These are phyloP conservation scores for Natator depressus DNA, from an alignment of 2,113 vertebrate genomes.

Conservation along the genomic window DNA sequence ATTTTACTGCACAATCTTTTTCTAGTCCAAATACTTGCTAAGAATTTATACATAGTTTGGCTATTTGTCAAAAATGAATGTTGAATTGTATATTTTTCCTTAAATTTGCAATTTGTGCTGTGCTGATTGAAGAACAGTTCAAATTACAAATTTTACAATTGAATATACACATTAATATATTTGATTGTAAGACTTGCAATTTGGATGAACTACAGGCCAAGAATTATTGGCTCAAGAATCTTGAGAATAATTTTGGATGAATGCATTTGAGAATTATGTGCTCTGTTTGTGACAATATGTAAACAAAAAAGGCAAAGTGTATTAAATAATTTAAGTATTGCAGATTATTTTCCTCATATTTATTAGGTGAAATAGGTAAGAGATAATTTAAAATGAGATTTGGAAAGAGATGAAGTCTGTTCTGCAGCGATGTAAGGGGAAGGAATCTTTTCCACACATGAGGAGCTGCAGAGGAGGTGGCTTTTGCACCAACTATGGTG, in stretches of 20 bases:
- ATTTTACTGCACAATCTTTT: not conserved
- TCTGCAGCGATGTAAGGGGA: not conserved
- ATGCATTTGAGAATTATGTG: not conserved
- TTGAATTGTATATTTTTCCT: not conserved
- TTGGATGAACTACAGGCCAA: not conserved
- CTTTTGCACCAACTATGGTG: not conserved
- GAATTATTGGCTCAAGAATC: not conserved
- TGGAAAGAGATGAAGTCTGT: not conserved
- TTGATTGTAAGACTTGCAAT: not conserved
- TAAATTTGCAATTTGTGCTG: not conserved
- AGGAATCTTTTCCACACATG: not conserved
- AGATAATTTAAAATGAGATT: not conserved
- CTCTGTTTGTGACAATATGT: not conserved
- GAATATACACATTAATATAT: not conserved
- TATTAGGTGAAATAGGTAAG: not conserved
- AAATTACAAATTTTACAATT: not conserved
- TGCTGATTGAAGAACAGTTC: not conserved
- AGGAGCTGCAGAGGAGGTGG: not conserved
- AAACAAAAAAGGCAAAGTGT: not conserved
- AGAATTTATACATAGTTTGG: conserved; percentile 14
- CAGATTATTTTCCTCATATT: not conserved
- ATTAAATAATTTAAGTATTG: not conserved
- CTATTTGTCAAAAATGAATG: not conserved
- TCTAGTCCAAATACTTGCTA: not conserved
- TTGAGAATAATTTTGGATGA: not conserved